Base-by-base conservation (phyloP, 2,113 vertebrate genomes). In the Phyllostomus hastatus region DNA sequence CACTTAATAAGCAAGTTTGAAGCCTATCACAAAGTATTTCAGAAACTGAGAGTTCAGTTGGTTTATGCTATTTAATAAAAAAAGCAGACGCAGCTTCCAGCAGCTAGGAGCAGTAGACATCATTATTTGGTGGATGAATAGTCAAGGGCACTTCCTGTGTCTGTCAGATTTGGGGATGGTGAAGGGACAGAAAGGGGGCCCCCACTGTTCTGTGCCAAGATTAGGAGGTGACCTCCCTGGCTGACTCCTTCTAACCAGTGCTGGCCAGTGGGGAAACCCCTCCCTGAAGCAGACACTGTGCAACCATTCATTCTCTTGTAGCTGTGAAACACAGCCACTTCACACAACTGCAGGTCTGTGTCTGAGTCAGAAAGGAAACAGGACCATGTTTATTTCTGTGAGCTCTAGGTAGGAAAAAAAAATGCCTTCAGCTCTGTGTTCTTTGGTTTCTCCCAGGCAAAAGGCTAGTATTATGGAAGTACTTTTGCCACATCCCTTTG, bases 311-410 rank as follows among this genome's bases (percentile, higher is more conserved):
- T 43, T 28, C 59, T 43, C 82, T 38, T 54, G 61, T n/a, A 67
- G 12, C 61, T 76, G 19, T 87, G n/a, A 70, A 79, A 43, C 48
- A 17, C 31, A 87, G 20, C 59, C 35, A 20, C 87, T 52, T 72
- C 46, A 80, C 11, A 90, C 11, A 92, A n/a, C 84, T 84, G 26
- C 9, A 78, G 6, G 24, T 73, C 64, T 75, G 14, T 73, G 91
- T 86, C 82, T 82, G 64, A 95, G 92, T 90, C 91, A 35, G 89
- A 93, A 80, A 95, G 61, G 4, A 66, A 83, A 66, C 46, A 50
- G 31, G 46, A 41, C 88, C 70, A 7, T 88, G 11, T 94, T 90
- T 38, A 97, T 95, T 96, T 92, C 28, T 69, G 67, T 94, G 75
- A 83, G 59, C 86, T 97, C 17, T 17, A 9, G 43, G 24, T 64